Base-by-base conservation (phyloP, 2,113 vertebrate species). In the Dicentrarchus labrax region DNA sequence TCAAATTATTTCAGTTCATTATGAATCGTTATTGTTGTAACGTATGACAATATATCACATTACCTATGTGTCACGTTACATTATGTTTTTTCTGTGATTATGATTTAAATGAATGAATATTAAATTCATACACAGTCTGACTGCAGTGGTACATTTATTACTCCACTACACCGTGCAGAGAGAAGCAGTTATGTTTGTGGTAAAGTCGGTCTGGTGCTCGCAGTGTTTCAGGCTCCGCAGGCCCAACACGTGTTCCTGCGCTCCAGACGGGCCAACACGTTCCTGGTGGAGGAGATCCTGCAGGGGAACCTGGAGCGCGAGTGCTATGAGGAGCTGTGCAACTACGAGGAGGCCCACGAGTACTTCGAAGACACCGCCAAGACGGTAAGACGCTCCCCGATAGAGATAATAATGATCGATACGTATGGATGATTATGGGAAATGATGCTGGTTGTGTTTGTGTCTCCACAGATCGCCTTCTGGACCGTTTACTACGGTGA, bases 251-350 rank as follows among this genome's bases (percentile, higher is more conserved):
- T 97, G 24, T 95, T 98, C 65, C 83, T 91, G 66, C 91, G 98
- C 54, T 81, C 94, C 65, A 96, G 90, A 61, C 95, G 97, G 17
- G 97, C 92, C 6, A 95, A 95, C 71, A 50, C 41, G 24, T 93
- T 94, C 0, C 59, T 97, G 19, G 0, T 98, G 70, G 98, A 99
- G 82, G 98, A 99, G 88, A 6, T 99, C 15, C 84, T 96, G 2
- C 79, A 95, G 88, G 98, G 97, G 2, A 94, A 96, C 91, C 93
- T 99, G 92, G 97, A 99, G 93, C 93, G 93, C 21, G 98, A 99
- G 84, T 99, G 97, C 41, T 73, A 90, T 0, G 98, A 99, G 87
- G 98, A 99, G 88, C 66, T 13, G 15, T 99, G 98, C 51, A 88
- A 22, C 1, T 94, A 90, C 0, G 98, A 99, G 82, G 98, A 99